Conservation (phyloP, 2,888 invertebrate species). For the Masnerella sp. region DNA sequence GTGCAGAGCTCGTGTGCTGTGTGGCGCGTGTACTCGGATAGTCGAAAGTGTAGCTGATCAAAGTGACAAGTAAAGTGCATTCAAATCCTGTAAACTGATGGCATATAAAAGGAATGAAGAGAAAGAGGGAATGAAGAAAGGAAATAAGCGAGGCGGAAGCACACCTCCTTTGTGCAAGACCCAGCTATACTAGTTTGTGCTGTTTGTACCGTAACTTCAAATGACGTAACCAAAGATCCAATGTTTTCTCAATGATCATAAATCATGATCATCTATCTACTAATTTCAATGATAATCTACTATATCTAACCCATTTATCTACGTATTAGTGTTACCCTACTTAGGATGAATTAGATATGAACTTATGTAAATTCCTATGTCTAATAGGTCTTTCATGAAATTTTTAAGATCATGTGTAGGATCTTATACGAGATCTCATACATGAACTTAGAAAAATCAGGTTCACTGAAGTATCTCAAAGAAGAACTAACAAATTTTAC, state of each 20-base stretch:
- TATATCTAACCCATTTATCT: not conserved
- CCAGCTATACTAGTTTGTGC: conserved; percentile 54
- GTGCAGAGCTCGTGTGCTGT: conserved; percentile 19
- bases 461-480: too few relatives aligned
- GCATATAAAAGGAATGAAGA: conserved; percentile 10
- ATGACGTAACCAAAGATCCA: conserved; percentile 52
- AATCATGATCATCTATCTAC: not conserved
- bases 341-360: too few relatives aligned
- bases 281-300: too few relatives aligned
- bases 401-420: too few relatives aligned
- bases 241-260: not conserved
- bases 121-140: conserved; percentile 7
- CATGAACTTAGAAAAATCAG: too few relatives aligned
- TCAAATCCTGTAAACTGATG: conserved; percentile 8
- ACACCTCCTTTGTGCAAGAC: conserved; percentile 45
- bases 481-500: too few relatives aligned
- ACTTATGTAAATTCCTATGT: too few relatives aligned
- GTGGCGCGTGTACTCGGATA: conserved; percentile 27
- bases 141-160: conserved; percentile 35
- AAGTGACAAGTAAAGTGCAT: conserved; percentile 29
- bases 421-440: too few relatives aligned
- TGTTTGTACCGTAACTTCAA: conserved; percentile 29
- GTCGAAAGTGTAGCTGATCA: conserved; percentile 17
- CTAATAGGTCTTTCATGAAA: too few relatives aligned
- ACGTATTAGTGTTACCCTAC: too few relatives aligned